phyloP scores from a whole-genome alignment of 2,113 vertebrate genomes.

The Neolamprologus kungweensis region DNA sequence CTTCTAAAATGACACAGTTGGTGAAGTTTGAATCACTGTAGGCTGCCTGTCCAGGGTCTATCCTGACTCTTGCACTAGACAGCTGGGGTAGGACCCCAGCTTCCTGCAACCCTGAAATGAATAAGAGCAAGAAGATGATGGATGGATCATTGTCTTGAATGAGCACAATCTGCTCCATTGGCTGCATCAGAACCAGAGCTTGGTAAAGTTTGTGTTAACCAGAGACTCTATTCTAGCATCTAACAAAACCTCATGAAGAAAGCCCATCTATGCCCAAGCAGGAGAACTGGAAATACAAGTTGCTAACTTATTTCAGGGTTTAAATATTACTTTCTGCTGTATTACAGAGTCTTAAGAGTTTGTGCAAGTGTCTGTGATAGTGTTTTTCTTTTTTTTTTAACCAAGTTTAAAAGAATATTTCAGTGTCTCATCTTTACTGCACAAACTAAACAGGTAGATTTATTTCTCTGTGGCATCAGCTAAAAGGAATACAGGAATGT shows the following conservation, averaged over 20 bases:
- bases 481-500: background rate
- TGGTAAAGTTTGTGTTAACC: background rate
- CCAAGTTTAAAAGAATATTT: background rate
- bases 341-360: background rate
- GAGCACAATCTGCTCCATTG: background rate
- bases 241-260: background rate
- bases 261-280: background rate
- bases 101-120: background rate
- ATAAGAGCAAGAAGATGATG: background rate
- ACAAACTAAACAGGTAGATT: background rate
- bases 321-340: background rate
- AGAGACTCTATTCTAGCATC: background rate
- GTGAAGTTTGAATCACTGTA: background rate
- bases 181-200: background rate
- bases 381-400: background rate
- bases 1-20: background rate
- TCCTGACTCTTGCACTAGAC: background rate
- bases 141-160: background rate
- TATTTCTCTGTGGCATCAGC: background rate
- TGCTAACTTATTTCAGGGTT: background rate
- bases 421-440: background rate
- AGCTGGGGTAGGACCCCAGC: background rate
- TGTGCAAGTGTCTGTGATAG: background rate
- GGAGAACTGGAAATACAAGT: background rate
- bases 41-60: background rate